phyloP scores from a whole-genome alignment of 64 coral and sea anemone species.

The Montipora sp. region DNA sequence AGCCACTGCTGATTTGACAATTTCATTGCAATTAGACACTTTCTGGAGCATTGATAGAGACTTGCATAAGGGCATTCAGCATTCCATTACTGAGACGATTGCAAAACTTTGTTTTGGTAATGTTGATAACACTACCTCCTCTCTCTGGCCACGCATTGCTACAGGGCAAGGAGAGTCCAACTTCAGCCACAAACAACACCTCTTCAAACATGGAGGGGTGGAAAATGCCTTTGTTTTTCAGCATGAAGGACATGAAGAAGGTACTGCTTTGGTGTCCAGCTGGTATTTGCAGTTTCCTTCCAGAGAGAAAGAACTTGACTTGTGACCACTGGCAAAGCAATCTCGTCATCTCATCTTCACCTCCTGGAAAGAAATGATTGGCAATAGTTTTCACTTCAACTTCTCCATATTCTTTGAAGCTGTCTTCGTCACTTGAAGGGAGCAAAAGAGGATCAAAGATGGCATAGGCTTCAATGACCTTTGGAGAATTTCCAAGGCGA shows the following conservation, averaged over 20 bases:
- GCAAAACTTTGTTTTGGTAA: conserved; percentile 47
- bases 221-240: conserved; percentile 57
- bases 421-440: not conserved
- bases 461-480: conserved; percentile 16
- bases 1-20: conserved; percentile 20
- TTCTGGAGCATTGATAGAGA: conserved; percentile 50
- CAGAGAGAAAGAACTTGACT: conserved; percentile 54
- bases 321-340: conserved; percentile 53
- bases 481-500: conserved; percentile 7
- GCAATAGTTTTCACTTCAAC: conserved; percentile 7
- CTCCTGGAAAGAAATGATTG: not conserved
- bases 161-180: conserved; percentile 39
- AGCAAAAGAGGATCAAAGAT: conserved; percentile 39
- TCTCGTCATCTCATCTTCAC: not conserved
- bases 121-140: conserved; percentile 56
- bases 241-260: conserved; percentile 43
- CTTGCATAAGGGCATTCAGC: conserved; percentile 48
- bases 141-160: conserved; percentile 47
- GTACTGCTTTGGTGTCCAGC: conserved; percentile 53
- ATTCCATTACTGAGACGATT: conserved; percentile 44
- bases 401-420: conserved; percentile 26
- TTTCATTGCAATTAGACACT: conserved; percentile 25
- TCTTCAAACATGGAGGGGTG: conserved; percentile 19
- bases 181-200: conserved; percentile 51
- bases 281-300: conserved; percentile 49